Conservation (phyloP, 92 coral and sea anemone genomes). For the Phenganax stokvisi region DNA sequence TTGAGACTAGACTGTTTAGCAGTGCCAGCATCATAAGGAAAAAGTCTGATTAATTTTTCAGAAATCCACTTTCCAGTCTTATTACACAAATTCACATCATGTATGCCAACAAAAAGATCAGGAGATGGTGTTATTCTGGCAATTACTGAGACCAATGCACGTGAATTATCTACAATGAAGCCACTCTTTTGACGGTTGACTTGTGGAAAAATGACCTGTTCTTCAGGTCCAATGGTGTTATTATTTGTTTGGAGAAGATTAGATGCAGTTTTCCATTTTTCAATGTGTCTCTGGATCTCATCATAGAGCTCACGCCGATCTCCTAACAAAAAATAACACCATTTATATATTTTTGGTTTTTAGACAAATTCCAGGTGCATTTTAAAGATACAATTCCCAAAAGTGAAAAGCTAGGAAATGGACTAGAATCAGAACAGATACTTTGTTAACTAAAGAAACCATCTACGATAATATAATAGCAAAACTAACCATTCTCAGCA, state of each 20-base stretch:
- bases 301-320: neutral
- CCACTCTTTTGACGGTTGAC: neutral
- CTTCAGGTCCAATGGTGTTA: constrained; percentile 12
- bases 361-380: neutral
- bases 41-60: neutral
- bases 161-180: neutral
- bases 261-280: constrained; percentile 9
- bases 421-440: too few species aligned
- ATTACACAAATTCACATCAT: constrained; percentile 14
- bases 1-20: neutral
- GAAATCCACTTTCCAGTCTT: neutral
- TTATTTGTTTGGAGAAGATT: neutral
- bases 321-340: constrained; percentile 32
- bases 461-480: neutral
- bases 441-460: too few species aligned
- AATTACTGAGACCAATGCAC: neutral
- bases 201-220: neutral
- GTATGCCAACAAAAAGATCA: constrained; percentile 4
- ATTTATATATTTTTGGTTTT: neutral
- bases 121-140: constrained; percentile 12
- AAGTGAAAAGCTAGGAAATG: too few species aligned
- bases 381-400: neutral
- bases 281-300: constrained; percentile 1
- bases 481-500: constrained; percentile 22
- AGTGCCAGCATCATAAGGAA: constrained; percentile 18